A percentile compares a stretch with the other conserved stretches of the same genome.
Conservation (phyloP, 2,888 invertebrate genomes). For the Sphaeridia pumilis region DNA sequence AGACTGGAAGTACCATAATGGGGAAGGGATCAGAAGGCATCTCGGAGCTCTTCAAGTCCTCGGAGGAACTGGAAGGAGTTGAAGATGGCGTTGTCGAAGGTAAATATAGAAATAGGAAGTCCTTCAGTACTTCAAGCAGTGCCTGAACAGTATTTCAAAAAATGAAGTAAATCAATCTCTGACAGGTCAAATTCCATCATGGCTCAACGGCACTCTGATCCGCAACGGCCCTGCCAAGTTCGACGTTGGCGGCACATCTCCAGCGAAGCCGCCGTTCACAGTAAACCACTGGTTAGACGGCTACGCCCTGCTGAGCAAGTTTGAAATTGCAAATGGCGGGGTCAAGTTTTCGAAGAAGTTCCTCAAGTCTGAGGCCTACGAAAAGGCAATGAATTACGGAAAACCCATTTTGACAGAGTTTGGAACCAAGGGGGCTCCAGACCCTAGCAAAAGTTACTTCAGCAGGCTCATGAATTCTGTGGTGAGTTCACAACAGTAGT, state of each 20-base stretch:
- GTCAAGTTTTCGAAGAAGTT: conserved; percentile 39
- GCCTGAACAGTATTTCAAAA: not conserved
- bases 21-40: too few species aligned
- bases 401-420: conserved; percentile 43
- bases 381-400: conserved; percentile 40
- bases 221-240: conserved; percentile 45
- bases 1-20: too few species aligned
- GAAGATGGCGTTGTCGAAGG: conserved; percentile 30
- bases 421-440: conserved; percentile 33
- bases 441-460: conserved; percentile 29
- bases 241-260: conserved; percentile 40
- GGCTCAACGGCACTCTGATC: conserved; percentile 41
- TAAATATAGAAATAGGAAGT: conserved; percentile 4
- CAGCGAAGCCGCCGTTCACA: too few species aligned
- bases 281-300: conserved; percentile 45
- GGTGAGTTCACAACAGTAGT: conserved; percentile 9
- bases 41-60: conserved; percentile 25
- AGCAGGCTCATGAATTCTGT: conserved; percentile 22
- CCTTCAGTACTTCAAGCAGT: not conserved
- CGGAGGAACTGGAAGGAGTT: conserved; percentile 27
- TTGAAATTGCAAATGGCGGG: conserved; percentile 40
- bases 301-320: conserved; percentile 41
- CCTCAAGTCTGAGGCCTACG: conserved; percentile 43
- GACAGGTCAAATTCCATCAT: conserved; percentile 40
- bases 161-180: too few species aligned